Percentiles rank a stretch among this genome's conserved stretches.
Evolutionary conservation across 2,113 vertebrate species (phyloP).

Genomic region (Nibea coibor): DNA sequence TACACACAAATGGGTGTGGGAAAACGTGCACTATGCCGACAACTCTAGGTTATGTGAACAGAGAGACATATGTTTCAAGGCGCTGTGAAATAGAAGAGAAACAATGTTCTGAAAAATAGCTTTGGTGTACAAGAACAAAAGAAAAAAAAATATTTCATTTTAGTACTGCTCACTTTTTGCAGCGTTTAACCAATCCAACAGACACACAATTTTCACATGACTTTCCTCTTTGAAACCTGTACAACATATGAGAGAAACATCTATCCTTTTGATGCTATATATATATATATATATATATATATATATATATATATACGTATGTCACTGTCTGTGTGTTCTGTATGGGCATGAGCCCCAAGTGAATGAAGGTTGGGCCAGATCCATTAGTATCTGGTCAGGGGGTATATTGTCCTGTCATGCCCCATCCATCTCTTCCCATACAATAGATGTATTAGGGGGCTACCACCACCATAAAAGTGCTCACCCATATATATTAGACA

Average conservation of each 20-base stretch:
- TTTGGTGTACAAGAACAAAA: slow-evolving; percentile 4
- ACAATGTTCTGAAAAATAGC: neutral
- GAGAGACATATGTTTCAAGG: slow-evolving; percentile 20
- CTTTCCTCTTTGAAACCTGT: neutral
- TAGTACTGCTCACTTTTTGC: neutral
- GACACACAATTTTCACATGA: neutral
- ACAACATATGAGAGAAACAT: neutral
- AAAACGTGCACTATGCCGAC: slow-evolving; percentile 28
- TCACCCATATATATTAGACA: slow-evolving; percentile 31
- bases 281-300: too few relatives aligned
- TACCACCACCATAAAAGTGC: slow-evolving; percentile 36
- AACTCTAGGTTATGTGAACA: slow-evolving; percentile 19
- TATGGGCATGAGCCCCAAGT: neutral
- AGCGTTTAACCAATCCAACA: slow-evolving; percentile 9
- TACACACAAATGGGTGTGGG: slow-evolving; percentile 27
- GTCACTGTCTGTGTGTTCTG: neutral
- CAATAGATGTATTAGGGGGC: slow-evolving; percentile 44
- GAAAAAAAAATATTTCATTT: slow-evolving; percentile 23
- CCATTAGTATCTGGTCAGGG: slow-evolving; percentile 57
- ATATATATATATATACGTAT: neutral
- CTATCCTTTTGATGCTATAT: neutral
- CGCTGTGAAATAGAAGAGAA: slow-evolving; percentile 24
- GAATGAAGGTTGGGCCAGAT: slow-evolving; percentile 24
- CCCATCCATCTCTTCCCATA: slow-evolving; percentile 53
- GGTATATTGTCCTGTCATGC: slow-evolving; percentile 59